A percentile compares a stretch with the other conserved stretches of the same genome.
These are phyloP conservation scores for Meteorus sp. DNA, from an alignment of 1,140 invertebrate genomes.

Conservation along the genomic window DNA sequence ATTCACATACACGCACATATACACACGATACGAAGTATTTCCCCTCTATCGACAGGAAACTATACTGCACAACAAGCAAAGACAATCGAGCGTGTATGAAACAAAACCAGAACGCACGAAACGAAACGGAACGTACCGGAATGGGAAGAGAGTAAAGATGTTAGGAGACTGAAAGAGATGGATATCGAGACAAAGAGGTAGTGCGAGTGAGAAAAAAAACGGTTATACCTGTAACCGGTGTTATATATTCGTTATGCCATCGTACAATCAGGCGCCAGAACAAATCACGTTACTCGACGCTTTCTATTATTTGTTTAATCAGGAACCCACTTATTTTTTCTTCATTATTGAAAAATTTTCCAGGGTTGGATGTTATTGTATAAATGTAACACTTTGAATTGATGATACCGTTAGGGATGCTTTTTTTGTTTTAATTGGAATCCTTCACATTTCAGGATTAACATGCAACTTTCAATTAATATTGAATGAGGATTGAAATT, in stretches of 20 bases:
- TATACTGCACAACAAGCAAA: slow-evolving; percentile 34
- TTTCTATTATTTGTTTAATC: slow-evolving; percentile 20
- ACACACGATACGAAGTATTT: slow-evolving; percentile 35
- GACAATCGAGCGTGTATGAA: slow-evolving; percentile 43
- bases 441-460: no score
- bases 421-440: no score
- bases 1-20: slow-evolving; percentile 26
- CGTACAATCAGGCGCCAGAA: slow-evolving; percentile 1
- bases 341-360: not conserved
- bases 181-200: slow-evolving; percentile 1
- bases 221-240: not conserved
- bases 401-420: no score
- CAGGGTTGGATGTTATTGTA: not conserved
- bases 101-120: slow-evolving; percentile 38
- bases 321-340: not conserved
- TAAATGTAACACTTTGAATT: not conserved
- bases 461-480: no score
- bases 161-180: slow-evolving; percentile 20
- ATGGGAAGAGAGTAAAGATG: no score
- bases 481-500: no score
- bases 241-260: slow-evolving; percentile 20
- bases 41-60: slow-evolving; percentile 41
- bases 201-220: slow-evolving; percentile 1
- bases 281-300: slow-evolving; percentile 20
- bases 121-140: slow-evolving; percentile 31